Base-by-base conservation (phyloP, 1,140 invertebrate genomes). In the Apis florea region DNA sequence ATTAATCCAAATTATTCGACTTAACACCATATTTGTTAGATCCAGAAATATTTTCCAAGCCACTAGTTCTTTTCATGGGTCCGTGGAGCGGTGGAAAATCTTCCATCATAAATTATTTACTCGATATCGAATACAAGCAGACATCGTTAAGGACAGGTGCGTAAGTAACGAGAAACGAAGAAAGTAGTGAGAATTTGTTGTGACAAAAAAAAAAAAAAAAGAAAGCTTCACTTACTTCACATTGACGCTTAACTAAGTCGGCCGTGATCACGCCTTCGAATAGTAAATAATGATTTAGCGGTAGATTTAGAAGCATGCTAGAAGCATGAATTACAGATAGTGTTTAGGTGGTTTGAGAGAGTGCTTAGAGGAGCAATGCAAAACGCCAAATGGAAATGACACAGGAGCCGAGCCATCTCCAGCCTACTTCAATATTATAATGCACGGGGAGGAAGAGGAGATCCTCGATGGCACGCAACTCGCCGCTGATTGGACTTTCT, bases 41-140 rank as follows among this genome's bases (percentile, higher is more conserved):
- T 94, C 96, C 97, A 12, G 98, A 99, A 95, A 98, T 99, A 91
- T 98, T 98, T 93, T 98, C 97, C 0, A 99, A 98, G 92, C 98
- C 98, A 13, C 93, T 99, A 89, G 95, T 99, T 64, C 93, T 99
- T 0, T 98, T 99, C 89, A 97, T 99, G 96, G 98, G 98, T 58
- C 98, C 98, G 40, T 99, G 98, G 97, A 98, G 97, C 89, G 97
- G 98, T 83, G 98, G 98, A 85, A 99, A 99, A 94, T 98, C 98
- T 8, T 97, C 97, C 15, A 98, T 99, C 83, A 96, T 99, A 71
- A 99, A 99, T 93, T 99, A 99, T 94, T 94, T 99, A 69, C 95
- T 98, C 21, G 97, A 98, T 79, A 96, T 97, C 83, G 97, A 99
- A 92, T 97, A 97, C 91, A 97, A 96, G 10, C 95, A 96, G 85